Base-by-base conservation (phyloP, 2,113 vertebrate species). In the Taxidea taxus region DNA sequence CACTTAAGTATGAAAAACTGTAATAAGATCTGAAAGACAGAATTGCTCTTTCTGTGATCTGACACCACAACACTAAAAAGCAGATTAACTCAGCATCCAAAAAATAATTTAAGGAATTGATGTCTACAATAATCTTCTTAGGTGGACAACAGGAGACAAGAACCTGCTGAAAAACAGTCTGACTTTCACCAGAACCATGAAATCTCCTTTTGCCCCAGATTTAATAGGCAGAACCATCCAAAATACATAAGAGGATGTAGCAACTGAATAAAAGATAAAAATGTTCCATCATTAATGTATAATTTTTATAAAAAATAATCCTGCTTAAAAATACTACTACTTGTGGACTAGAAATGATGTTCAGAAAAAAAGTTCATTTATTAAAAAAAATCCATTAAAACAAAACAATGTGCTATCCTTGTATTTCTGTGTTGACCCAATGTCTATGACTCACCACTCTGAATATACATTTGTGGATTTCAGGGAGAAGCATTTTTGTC, bases 141-240 rank as follows among this genome's bases (percentile, higher is more conserved):
- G 23, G 31, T 68, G 20, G 39, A 64, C 95, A 74, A 23, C 2
- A 25, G 27, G 42, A 89, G 37, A 60, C 0, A 56, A 3, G 0
- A 44, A 39, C 64, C 83, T 96, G 58, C 37, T 34, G 75, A 93
- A 77, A 96, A 95, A 64, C 29, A 75, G 15, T 47, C 16, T 20
- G 54, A 60, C 37, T 72, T 75, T 92, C 39, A 75, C 27, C 66
- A 54, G 80, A 86, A 64, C 34, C 34, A 39, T 0, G 0, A 84
- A 44, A 47, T 10, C 51, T 47, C 18, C 44, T 42, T 12, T 72
- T 60, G 39, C 60, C 6, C 49, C 84, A 74, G 60, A 74, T 39
- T 93, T 90, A 94, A 68, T 29, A 95, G 56, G 47, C 15, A 89
- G 91, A 75, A 56, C 11, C 47, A n/a, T 62, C 96, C 88, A 96